Evolutionary conservation across 2,888 invertebrate species (phyloP).

Genomic region (Aspidiotus destructor): DNA sequence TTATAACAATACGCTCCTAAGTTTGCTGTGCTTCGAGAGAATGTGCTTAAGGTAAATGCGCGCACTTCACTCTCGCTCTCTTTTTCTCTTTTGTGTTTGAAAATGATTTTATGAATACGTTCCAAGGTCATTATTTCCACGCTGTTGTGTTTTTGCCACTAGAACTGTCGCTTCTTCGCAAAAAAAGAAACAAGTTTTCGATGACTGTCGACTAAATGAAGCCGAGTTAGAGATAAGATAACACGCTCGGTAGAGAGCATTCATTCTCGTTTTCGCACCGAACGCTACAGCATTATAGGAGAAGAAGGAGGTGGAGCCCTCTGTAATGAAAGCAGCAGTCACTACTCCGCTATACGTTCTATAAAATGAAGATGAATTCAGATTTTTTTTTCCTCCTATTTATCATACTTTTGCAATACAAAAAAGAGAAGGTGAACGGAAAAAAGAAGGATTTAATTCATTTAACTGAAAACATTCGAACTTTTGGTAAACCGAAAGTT

Average conservation of each 20-base stretch:
- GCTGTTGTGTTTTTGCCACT: not conserved
- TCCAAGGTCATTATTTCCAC: conserved; percentile 4
- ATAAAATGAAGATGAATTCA: too few relatives aligned
- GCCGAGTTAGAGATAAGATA: not conserved
- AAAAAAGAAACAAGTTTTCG: not conserved
- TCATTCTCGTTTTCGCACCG: too few relatives aligned
- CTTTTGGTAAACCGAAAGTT: too few relatives aligned
- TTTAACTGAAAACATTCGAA: too few relatives aligned
- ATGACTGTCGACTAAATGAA: not conserved
- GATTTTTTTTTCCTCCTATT: too few relatives aligned
- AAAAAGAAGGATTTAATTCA: too few relatives aligned
- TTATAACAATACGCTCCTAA: not conserved
- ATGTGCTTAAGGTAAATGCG: conserved; percentile 1
- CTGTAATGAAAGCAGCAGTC: too few relatives aligned
- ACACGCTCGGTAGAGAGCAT: not conserved
- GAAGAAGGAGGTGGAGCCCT: too few relatives aligned
- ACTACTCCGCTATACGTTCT: too few relatives aligned
- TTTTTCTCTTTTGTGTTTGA: not conserved
- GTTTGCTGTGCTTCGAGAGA: not conserved
- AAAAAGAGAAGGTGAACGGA: too few relatives aligned
- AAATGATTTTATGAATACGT: not conserved
- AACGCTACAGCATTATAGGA: too few relatives aligned
- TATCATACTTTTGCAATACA: too few relatives aligned
- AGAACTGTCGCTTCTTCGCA: not conserved
- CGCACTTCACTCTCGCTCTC: not conserved